Evolutionary conservation across 2,888 invertebrate genomes (phyloP), one percentile per base, ranked within the genome.

Genomic region (Nineta flava): DNA sequence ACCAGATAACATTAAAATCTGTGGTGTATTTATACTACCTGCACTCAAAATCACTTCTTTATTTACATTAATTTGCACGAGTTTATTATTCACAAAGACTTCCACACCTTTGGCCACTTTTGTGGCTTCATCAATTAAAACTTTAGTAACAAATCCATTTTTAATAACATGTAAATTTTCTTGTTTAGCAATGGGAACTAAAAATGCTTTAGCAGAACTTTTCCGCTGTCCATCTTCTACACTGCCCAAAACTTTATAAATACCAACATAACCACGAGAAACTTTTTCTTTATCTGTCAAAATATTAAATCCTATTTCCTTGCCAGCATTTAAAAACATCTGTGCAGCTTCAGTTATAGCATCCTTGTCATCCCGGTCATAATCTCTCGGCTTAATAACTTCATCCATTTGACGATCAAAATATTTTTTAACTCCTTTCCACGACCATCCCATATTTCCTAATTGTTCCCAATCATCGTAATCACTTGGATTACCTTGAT

Each of bases 1-100:
- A 0, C 95, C 95, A 49, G 90, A 91, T 9, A 95, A 63, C 91
- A 94, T 90, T 55, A 96, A 71, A 16, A 96, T 61, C 58, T 95
- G 92, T 0, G 95, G 93, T 2, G 87, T 81, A 48, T 87, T 83
- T 32, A 96, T 77, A 1, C 94, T 80, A 1, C 95, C 95, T 0
- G 92, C 87, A 2, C 88, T 85, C 57, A 91, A 70, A 38, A 26
- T 26, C 26, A 26, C 70, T 54, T 77, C 78, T 55, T 72, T 75
- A 12, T 65, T 67, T 1, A 77, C 77, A 2, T 64, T 60, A 3
- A 73, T 67, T 2, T 67, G 60, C 49, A 65, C 63, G 7, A 67
- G 57, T 51, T 65, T 60, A 0, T 65, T 66, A 41, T 69, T 65
- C 12, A 71, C 61, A 38, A 68, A 55, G 52, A 73, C 69, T 53